phyloP scores from a whole-genome alignment of 2,888 invertebrate genomes.

The Meghimatium bilineatum region DNA sequence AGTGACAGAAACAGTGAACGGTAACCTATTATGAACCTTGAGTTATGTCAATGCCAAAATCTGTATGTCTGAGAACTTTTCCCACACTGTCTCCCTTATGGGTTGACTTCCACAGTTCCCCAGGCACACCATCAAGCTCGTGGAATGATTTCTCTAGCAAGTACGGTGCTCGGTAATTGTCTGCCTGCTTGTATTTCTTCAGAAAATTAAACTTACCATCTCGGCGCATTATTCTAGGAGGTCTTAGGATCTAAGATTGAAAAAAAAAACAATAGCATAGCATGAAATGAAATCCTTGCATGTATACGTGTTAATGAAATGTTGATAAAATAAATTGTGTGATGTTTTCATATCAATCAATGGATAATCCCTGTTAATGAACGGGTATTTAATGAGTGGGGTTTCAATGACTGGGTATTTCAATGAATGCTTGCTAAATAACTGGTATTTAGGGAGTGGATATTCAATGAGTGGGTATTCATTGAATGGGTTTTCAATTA shows the following conservation, averaged over 20 bases:
- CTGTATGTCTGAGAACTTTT: neutral
- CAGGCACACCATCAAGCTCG: neutral
- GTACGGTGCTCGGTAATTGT: neutral
- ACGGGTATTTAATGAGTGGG: no score
- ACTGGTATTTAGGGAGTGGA: no score
- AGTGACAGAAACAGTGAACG: neutral
- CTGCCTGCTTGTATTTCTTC: slow-evolving; percentile 31
- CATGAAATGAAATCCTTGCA: neutral
- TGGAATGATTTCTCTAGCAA: neutral
- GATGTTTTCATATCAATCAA: no score
- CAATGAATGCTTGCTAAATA: no score
- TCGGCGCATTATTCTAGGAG: neutral
- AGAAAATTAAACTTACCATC: slow-evolving; percentile 36
- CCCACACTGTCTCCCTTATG: neutral
- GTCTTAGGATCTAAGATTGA: slow-evolving; percentile 13
- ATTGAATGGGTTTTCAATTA: no score
- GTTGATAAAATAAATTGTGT: no score
- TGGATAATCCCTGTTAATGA: no score
- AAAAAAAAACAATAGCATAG: neutral
- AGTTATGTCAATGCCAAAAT: neutral
- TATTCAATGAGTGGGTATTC: no score
- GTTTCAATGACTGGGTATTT: no score
- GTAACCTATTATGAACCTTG: neutral
- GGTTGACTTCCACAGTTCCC: neutral
- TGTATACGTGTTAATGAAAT: no score